Evolutionary conservation across 2,888 invertebrate species (phyloP), one percentile per base, ranked within the genome.

Genomic region (Cabera pusaria): DNA sequence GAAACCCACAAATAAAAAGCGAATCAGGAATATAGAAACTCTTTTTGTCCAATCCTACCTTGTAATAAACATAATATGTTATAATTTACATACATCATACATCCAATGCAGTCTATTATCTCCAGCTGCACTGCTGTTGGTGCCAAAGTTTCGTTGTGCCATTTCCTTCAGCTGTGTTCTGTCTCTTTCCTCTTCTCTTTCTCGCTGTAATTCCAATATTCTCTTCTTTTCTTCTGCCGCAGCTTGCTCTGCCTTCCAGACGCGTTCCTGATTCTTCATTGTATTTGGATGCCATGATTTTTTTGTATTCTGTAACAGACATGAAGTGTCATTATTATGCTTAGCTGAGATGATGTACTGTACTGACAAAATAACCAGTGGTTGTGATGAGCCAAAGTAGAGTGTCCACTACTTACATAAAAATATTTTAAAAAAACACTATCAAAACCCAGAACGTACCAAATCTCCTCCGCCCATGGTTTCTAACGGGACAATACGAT

Each of bases 281-380:
- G 93, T 94, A 46, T 92, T 93, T 9, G 94, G 94, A 79, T 94
- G 94, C 94, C 94, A 94, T 83, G 94, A 94, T 64, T 94, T 94
- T 51, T 94, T 94, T 1, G 93, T 88, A 75, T 94, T 94, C 94
- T 94, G 54, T 5, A 49, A 58, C 31, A 9, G 42, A n/a, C n/a
- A n/a, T n/a, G n/a, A n/a, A n/a, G n/a, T n/a, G n/a, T n/a, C n/a
- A n/a, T n/a, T n/a, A n/a, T n/a, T n/a, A n/a, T n/a, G n/a, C n/a
- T n/a, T n/a, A n/a, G n/a, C n/a, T n/a, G n/a, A n/a, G n/a, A n/a
- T n/a, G n/a, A n/a, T n/a, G n/a, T n/a, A n/a, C n/a, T n/a, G n/a
- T n/a, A n/a, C n/a, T n/a, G n/a, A n/a, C n/a, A n/a, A n/a, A n/a
- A n/a, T n/a, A n/a, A n/a, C n/a, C n/a, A n/a, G n/a, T n/a, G n/a